Evolutionary conservation across 1,140 invertebrate genomes (phyloP), one percentile per base, ranked within the genome.

Genomic region (Physella acuta): DNA sequence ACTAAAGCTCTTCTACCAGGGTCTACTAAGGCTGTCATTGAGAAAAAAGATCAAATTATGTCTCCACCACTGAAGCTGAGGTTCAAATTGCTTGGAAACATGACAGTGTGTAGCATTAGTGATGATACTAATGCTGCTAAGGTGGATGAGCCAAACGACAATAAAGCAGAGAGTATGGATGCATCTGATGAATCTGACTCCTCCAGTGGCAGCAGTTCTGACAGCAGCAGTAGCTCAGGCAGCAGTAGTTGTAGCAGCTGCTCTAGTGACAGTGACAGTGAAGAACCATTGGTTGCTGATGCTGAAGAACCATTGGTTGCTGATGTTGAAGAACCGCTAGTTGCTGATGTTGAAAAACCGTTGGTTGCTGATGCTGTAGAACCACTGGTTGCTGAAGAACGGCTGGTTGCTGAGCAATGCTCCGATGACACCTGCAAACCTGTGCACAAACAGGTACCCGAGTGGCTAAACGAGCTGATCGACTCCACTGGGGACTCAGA

Each of bases 401-500:
- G n/a, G n/a, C n/a, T n/a, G n/a, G n/a, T n/a, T n/a, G n/a, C n/a
- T n/a, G n/a, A n/a, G n/a, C n/a, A n/a, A n/a, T n/a, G n/a, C n/a
- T n/a, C n/a, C n/a, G n/a, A n/a, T n/a, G n/a, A n/a, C n/a, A n/a
- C n/a, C n/a, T 56, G 11, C 24, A 26, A 28, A 26, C 8, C 17
- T 28, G 17, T 26, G 11, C 53, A 8, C 8, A 28, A 8, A 11
- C 11, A 60, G 33, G 33, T 11, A 11, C 31, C 58, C 14, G 33
- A 63, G 4, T 63, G 60, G 62, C 26, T 64, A 14, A 36, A 51
- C 17, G 62, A 64, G 17, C 30, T 64, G 8, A 52, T 64, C 30
- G 62, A 64, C n/a, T 64, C 62, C 36, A 52, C 62, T 53, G 62
- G 30, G 33, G 44, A 53, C 36, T 64, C 62, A 8, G 62, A 64